Evolutionary conservation across 64 coral and sea anemone species (phyloP).

Genomic region (Cladopsammia gracilis): DNA sequence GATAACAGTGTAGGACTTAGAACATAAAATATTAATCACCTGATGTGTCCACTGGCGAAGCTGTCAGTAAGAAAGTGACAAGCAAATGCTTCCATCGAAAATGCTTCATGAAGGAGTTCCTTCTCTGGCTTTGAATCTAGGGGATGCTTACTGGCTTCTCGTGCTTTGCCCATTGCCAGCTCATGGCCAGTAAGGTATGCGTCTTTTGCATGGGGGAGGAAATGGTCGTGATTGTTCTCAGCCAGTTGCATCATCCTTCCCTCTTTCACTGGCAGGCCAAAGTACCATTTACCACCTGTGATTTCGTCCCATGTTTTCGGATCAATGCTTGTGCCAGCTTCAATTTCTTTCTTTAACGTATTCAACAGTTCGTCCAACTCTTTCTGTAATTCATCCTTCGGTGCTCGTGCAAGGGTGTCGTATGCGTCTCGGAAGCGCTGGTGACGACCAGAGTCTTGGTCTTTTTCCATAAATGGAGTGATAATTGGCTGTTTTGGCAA

Average conservation of each 20-base stretch:
- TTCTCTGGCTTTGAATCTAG: neutral
- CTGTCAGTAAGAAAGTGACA: neutral
- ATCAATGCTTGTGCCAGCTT: neutral
- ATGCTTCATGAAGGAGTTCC: neutral
- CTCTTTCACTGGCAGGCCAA: neutral
- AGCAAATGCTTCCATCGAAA: constrained; percentile 1
- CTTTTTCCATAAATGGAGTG: no score
- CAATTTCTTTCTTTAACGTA: neutral
- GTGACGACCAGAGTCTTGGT: neutral
- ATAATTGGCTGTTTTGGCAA: no score
- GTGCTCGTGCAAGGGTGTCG: neutral
- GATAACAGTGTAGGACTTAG: no score
- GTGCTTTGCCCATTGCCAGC: neutral
- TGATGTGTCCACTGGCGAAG: neutral
- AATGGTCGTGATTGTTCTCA: constrained; percentile 51
- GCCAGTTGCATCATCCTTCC: constrained; percentile 32
- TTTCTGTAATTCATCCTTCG: neutral
- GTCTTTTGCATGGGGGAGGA: constrained; percentile 37
- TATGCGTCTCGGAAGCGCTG: constrained; percentile 11
- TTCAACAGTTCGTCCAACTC: neutral
- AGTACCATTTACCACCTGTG: constrained; percentile 23
- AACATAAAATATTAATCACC: neutral
- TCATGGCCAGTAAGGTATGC: constrained; percentile 13
- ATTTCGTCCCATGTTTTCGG: constrained; percentile 29
- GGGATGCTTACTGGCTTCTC: neutral